Conservation (phyloP, 2,797 vertebrate species). For the Poeciliopsis gracilis region DNA sequence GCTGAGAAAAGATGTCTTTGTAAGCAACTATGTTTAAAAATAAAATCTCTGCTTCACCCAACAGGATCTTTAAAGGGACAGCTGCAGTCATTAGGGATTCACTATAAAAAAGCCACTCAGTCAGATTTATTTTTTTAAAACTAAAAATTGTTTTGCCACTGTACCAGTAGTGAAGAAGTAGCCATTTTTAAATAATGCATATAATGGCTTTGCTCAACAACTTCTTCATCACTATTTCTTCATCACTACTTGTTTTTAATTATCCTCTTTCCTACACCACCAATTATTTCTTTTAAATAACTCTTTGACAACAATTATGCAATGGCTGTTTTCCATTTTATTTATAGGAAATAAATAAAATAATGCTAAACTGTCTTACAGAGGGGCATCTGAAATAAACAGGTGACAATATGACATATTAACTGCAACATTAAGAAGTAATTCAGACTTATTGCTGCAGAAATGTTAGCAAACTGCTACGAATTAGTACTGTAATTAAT, state of each 20-base stretch:
- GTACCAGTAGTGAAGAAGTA: neutral
- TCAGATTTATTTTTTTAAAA: neutral
- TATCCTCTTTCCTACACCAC: neutral
- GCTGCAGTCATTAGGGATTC: slow-evolving; percentile 2
- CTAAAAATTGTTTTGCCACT: neutral
- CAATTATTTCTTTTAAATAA: neutral
- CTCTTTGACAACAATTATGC: neutral
- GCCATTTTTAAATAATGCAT: neutral
- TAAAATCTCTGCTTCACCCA: slow-evolving; percentile 4
- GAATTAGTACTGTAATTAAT: neutral
- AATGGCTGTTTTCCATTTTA: neutral
- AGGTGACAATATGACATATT: no score
- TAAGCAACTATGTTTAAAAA: neutral
- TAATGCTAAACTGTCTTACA: neutral
- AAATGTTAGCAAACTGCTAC: neutral
- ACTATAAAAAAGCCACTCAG: slow-evolving; percentile 1
- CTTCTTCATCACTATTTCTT: neutral
- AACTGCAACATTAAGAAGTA: neutral
- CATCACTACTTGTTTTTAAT: neutral
- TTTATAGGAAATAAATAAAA: no score
- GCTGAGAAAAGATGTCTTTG: slow-evolving; percentile 11
- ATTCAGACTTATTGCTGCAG: neutral
- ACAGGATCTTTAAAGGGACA: slow-evolving; percentile 11
- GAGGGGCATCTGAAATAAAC: neutral
- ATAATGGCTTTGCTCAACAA: neutral